Evolutionary conservation across 2,797 vertebrate genomes (phyloP).

Genomic region (Malacoctenus gilli): DNA sequence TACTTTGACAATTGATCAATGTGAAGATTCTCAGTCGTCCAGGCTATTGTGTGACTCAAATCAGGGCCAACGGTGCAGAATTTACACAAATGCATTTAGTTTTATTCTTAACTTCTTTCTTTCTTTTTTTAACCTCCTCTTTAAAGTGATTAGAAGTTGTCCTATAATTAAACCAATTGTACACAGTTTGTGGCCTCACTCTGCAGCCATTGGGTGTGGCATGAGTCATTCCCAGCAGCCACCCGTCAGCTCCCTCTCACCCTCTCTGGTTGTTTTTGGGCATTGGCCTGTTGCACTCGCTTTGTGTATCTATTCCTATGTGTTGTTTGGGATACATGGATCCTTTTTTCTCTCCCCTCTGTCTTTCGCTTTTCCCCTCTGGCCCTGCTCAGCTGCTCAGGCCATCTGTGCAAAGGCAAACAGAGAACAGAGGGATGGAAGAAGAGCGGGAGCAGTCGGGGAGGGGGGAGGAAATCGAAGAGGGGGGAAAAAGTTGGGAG

Average conservation of each 20-base stretch:
- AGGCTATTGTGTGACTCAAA: no score
- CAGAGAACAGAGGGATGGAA: conserved; percentile 74
- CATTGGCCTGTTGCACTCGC: conserved; percentile 45
- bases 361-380: conserved; percentile 55
- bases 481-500: conserved; percentile 31
- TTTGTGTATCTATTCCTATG: conserved; percentile 30
- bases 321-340: conserved; percentile 39
- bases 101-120: no score
- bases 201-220: conserved; percentile 35
- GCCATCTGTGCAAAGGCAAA: conserved; percentile 82
- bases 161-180: conserved; percentile 34
- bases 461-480: conserved; percentile 30
- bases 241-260: conserved; percentile 21
- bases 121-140: no score
- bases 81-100: background rate
- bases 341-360: conserved; percentile 20
- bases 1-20: no score
- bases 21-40: no score
- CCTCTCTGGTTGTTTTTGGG: conserved; percentile 37
- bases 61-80: no score
- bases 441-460: conserved; percentile 35
- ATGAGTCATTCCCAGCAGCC: conserved; percentile 20
- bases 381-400: conserved; percentile 80
- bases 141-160: conserved; percentile 16
- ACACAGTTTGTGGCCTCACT: conserved; percentile 22